phyloP scores from a whole-genome alignment of 30 jellyfish, hydroid and myxozoan species.

The Catostylus mosaicus region DNA sequence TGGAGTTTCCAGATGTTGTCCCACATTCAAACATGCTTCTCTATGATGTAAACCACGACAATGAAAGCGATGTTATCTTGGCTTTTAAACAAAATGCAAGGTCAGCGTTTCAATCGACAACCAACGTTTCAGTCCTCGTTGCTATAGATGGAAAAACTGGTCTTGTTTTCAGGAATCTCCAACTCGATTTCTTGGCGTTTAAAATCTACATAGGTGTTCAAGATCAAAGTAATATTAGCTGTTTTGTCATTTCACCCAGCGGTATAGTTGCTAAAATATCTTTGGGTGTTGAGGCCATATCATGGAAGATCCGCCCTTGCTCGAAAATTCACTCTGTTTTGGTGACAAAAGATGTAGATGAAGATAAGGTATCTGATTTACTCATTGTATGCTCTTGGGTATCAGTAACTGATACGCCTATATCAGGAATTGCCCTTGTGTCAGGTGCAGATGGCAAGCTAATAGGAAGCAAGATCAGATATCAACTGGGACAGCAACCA shows the following conservation, averaged over 20 bases:
- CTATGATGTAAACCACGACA: conserved; percentile 32
- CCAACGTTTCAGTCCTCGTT: conserved; percentile 17
- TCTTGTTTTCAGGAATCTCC: conserved; percentile 8
- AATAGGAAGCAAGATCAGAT: conserved; percentile 60
- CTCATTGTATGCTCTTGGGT: conserved; percentile 55
- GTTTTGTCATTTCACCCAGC: conserved; percentile 19
- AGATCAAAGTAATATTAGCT: conserved; percentile 23
- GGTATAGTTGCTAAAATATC: conserved; percentile 33
- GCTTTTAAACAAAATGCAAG: conserved; percentile 18
- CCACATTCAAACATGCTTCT: conserved; percentile 36
- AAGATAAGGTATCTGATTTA: conserved; percentile 24
- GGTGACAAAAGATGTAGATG: conserved; percentile 30
- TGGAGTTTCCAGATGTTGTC: conserved; percentile 10
- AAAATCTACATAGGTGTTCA: conserved; percentile 13
- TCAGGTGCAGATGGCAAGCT: conserved; percentile 46
- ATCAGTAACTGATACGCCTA: conserved; percentile 19
- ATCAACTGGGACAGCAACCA: conserved; percentile 52
- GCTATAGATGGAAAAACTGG: conserved; percentile 56
- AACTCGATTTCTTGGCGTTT: conserved; percentile 22
- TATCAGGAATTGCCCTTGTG: conserved; percentile 57
- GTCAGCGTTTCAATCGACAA: too few species aligned
- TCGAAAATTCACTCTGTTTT: conserved; percentile 36
- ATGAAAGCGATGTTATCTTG: conserved; percentile 19
- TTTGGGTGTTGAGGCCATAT: conserved; percentile 11
- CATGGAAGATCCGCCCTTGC: conserved; percentile 40